These are phyloP conservation scores for Cephalopterus ornatus DNA, from an alignment of 2,113 vertebrate species.

Conservation along the genomic window DNA sequence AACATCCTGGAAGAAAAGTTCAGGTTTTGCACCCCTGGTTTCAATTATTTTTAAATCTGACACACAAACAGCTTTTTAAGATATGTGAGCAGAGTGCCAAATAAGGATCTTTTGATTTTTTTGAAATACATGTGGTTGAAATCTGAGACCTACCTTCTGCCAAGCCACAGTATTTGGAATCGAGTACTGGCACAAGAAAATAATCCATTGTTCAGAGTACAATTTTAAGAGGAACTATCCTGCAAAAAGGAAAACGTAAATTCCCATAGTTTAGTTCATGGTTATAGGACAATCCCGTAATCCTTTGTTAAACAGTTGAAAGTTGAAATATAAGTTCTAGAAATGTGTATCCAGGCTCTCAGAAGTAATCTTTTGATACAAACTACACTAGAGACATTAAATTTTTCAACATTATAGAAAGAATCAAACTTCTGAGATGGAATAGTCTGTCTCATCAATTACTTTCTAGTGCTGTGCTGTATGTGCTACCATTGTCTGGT, in stretches of 20 bases:
- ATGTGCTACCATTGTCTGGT: background rate
- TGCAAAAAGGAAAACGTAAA: constrained; percentile 65
- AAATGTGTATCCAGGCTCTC: constrained; percentile 43
- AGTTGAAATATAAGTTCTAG: constrained; percentile 28
- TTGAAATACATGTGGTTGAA: constrained; percentile 96
- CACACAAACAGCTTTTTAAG: constrained; percentile 82
- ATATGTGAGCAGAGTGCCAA: constrained; percentile 83
- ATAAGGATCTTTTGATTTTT: constrained; percentile 87
- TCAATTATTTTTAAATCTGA: constrained; percentile 85
- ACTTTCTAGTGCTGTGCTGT: background rate
- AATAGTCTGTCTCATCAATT: background rate
- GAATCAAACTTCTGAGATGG: background rate
- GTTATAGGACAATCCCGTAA: constrained; percentile 63
- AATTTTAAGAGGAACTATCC: constrained; percentile 72
- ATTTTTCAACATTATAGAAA: background rate
- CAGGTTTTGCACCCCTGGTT: constrained; percentile 74
- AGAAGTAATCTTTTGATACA: constrained; percentile 24
- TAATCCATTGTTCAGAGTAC: constrained; percentile 85
- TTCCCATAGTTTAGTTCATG: constrained; percentile 60
- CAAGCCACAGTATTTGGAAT: constrained; percentile 88
- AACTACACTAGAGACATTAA: background rate
- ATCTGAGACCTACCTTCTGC: constrained; percentile 85
- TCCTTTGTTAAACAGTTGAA: constrained; percentile 59
- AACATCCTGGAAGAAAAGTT: constrained; percentile 79
- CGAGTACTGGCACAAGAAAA: constrained; percentile 84